Evolutionary conservation across 1,140 invertebrate species (phyloP), one percentile per base, ranked within the genome.

Genomic region (Drosophila sucinea): DNA sequence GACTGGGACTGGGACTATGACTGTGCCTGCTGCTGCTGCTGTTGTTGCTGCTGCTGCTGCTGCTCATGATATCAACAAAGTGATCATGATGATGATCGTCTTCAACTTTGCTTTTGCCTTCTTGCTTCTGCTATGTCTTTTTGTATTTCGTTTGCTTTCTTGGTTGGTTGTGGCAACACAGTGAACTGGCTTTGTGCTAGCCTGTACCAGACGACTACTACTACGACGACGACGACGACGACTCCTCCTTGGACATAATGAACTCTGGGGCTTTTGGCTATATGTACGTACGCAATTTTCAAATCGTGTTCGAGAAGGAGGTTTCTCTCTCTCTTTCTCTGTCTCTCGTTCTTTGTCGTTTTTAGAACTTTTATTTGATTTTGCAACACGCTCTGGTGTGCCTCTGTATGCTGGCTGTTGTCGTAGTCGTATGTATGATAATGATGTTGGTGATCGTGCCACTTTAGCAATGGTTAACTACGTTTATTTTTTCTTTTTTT

Each of bases 361-460:
- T 71, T 77, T 79, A 71, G 76, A 67, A 62, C 63, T 87, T 89
- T 83, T 89, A 89, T 89, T 89, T 84, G 80, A 89, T 89, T 87
- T 89, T 77, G 80, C 76, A 79, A 85, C 70, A 74, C 63, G 77
- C 74, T 66, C 67, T 70, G 35, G 65, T 74, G 60, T 74, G 66
- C 73, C 62, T 73, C 77, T 77, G 71, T 76, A 71, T 79, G 25
- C 29, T 60, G 27, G 32, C 10, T 29, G 40, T 67, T 38, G 56
- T 76, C n/a, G 64, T 47, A 40, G 72, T 57, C 54, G 44, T 72
- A 80, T 82, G 62, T 80, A 87, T 87, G 84, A 87, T 87, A 87
- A 87, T 87, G 84, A 87, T 84, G 84, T 83, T 87, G 84, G 68
- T 84, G 84, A 89, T 89, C 84, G 84, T 89, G 84, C 84, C 84